Conservation (phyloP, 2,113 vertebrate species). For the Syrrhaptes paradoxus region DNA sequence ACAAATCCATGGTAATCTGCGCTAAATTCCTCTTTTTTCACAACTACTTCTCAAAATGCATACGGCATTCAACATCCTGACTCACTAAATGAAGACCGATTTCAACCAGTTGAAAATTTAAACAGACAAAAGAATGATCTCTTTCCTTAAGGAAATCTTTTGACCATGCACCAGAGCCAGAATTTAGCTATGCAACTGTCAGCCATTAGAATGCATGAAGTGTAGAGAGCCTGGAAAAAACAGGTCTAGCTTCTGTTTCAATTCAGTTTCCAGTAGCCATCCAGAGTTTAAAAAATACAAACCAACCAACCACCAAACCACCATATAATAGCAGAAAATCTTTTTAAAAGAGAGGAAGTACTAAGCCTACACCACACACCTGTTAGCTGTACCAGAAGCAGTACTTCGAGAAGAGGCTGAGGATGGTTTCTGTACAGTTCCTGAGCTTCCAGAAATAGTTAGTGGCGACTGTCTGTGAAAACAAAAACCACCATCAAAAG, state of each 20-base stretch:
- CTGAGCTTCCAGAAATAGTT: slow-evolving; percentile 71
- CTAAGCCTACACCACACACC: neutral
- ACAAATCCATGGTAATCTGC: neutral
- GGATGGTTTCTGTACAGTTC: slow-evolving; percentile 68
- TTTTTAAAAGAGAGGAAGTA: neutral
- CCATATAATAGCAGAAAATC: neutral
- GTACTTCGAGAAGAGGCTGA: slow-evolving; percentile 61
- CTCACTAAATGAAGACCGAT: neutral
- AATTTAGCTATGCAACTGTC: neutral
- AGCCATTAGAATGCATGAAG: neutral
- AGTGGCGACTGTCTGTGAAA: slow-evolving; percentile 67
- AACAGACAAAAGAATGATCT: neutral
- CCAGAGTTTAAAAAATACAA: neutral
- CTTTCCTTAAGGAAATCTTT: neutral
- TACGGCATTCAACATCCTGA: neutral
- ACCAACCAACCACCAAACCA: neutral
- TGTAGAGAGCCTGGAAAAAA: neutral
- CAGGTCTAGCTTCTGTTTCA: neutral
- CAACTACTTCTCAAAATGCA: neutral
- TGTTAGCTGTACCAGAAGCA: slow-evolving; percentile 59
- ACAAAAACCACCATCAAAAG: neutral
- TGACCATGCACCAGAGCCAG: neutral
- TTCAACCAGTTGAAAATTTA: neutral
- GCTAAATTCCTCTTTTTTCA: neutral
- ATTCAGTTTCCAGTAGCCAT: neutral